phyloP scores from a whole-genome alignment of 2,113 vertebrate genomes.

The Microtus pennsylvanicus region DNA sequence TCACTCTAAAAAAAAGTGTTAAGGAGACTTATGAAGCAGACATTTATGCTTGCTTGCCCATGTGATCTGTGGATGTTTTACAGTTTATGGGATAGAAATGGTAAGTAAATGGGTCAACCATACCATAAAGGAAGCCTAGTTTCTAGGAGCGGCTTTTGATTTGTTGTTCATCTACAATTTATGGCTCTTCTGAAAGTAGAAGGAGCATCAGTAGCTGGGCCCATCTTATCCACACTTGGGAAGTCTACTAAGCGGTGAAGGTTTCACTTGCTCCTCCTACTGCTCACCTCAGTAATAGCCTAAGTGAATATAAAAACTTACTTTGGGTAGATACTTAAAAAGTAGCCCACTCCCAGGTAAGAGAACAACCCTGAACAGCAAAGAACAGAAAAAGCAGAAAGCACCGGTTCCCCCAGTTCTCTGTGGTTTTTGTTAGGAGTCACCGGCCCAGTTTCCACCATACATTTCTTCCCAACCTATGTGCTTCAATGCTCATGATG shows the following conservation, averaged over 20 bases:
- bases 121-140: slow-evolving; percentile 51
- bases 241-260: slow-evolving; percentile 33
- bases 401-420: slow-evolving; percentile 35
- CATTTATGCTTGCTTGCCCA: slow-evolving; percentile 46
- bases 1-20: slow-evolving; percentile 48
- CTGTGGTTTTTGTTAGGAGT: slow-evolving; percentile 62
- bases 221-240: slow-evolving; percentile 26
- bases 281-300: slow-evolving; percentile 61
- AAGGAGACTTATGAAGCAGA: slow-evolving; percentile 58
- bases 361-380: slow-evolving; percentile 72
- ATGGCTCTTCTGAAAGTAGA: slow-evolving; percentile 41
- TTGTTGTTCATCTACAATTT: slow-evolving; percentile 54
- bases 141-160: slow-evolving; percentile 21
- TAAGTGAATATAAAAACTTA: slow-evolving; percentile 74
- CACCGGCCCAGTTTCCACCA: slow-evolving; percentile 62
- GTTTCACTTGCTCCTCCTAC: slow-evolving; percentile 44
- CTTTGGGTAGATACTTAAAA: slow-evolving; percentile 71
- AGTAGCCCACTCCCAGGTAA: slow-evolving; percentile 68
- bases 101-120: slow-evolving; percentile 56
- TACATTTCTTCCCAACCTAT: slow-evolving; percentile 7
- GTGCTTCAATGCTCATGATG: slow-evolving; percentile 56
- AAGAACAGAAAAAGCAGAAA: slow-evolving; percentile 66
- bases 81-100: slow-evolving; percentile 56
- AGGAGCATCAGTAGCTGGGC: slow-evolving; percentile 4
- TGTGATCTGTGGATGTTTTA: slow-evolving; percentile 40